These are phyloP conservation scores for Drosophila tripunctata DNA, from an alignment of 2,888 invertebrate genomes.

Conservation along the genomic window DNA sequence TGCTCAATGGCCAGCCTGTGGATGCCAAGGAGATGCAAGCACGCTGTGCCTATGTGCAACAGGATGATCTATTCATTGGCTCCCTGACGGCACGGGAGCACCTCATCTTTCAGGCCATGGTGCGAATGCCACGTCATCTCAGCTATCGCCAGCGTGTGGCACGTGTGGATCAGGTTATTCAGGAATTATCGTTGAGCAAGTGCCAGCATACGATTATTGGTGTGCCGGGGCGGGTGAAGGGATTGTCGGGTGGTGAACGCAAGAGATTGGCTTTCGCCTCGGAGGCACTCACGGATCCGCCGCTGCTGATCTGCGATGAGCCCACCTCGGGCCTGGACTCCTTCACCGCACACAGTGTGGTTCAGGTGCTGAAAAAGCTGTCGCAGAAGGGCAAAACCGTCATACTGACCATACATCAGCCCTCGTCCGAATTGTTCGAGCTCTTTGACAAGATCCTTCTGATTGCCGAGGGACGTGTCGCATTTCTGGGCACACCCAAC, in stretches of 20 bases:
- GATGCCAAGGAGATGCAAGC: slow-evolving; percentile 89
- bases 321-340: slow-evolving; percentile 98
- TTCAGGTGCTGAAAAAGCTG: slow-evolving; percentile 91
- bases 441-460: slow-evolving; percentile 95
- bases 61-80: slow-evolving; percentile 96
- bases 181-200: slow-evolving; percentile 93
- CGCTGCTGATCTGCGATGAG: slow-evolving; percentile 98
- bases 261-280: slow-evolving; percentile 97
- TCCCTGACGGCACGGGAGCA: slow-evolving; percentile 95
- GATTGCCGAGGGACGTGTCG: slow-evolving; percentile 96
- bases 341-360: slow-evolving; percentile 97
- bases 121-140: slow-evolving; percentile 92
- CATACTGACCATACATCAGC: slow-evolving; percentile 97
- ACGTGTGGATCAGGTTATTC: slow-evolving; percentile 93
- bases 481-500: slow-evolving; percentile 92
- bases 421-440: slow-evolving; percentile 95
- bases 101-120: slow-evolving; percentile 93
- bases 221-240: slow-evolving; percentile 93
- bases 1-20: slow-evolving; percentile 91
- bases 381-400: slow-evolving; percentile 94
- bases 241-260: slow-evolving; percentile 98
- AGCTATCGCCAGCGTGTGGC: slow-evolving; percentile 90
- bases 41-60: slow-evolving; percentile 95
- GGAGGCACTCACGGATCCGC: slow-evolving; percentile 98
- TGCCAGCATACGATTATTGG: slow-evolving; percentile 97